These are phyloP conservation scores for Orestias chungarensis DNA, from an alignment of 2,797 vertebrate species.

Conservation along the genomic window DNA sequence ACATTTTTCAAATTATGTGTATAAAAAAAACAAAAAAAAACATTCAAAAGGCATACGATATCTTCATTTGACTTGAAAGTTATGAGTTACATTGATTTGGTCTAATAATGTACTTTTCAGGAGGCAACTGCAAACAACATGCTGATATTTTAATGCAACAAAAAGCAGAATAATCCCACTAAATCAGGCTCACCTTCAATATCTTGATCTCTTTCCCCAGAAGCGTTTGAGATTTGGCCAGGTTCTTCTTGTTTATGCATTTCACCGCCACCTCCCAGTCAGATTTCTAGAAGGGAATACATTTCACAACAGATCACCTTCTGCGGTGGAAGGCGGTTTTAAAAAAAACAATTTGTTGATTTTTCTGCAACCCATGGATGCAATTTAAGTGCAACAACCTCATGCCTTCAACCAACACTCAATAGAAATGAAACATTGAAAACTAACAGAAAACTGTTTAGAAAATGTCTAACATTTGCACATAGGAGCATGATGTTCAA, in stretches of 20 bases:
- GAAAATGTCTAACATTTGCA: neutral
- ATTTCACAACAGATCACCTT: neutral
- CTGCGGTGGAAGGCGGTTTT: neutral
- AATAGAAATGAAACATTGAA: neutral
- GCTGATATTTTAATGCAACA: conserved; percentile 2
- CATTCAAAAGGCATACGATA: neutral
- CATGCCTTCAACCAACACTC: neutral
- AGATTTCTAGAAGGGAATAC: conserved; percentile 82
- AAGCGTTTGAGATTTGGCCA: conserved; percentile 95
- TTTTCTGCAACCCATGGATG: neutral
- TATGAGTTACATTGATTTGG: neutral
- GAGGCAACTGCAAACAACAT: neutral
- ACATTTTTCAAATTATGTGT: no score
- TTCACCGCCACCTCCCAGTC: conserved; percentile 98
- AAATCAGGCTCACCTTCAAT: conserved; percentile 86
- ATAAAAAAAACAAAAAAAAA: no score
- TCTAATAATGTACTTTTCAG: neutral
- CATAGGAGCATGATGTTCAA: neutral
- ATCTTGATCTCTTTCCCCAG: conserved; percentile 98
- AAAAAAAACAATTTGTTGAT: neutral
- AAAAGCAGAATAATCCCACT: neutral
- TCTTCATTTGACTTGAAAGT: neutral
- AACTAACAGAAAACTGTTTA: neutral
- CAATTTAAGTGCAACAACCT: neutral
- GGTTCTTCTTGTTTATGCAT: conserved; percentile 98